phyloP scores from a whole-genome alignment of 2,888 invertebrate genomes.

The Podotricha telesiphe region DNA sequence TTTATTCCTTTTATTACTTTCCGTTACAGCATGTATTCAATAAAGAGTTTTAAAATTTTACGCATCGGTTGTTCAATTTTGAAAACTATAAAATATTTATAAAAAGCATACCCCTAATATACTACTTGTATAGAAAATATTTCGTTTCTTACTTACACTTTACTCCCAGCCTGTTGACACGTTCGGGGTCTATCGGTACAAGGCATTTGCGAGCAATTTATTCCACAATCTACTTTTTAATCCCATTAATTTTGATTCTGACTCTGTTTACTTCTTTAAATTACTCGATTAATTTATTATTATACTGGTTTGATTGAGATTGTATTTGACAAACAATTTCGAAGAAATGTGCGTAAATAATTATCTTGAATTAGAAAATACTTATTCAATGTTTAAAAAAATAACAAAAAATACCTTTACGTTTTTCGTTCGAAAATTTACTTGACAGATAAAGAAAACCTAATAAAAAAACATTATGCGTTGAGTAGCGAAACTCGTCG shows the following conservation, averaged over 20 bases:
- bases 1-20: too few relatives aligned
- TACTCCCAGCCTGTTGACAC: slow-evolving; percentile 56
- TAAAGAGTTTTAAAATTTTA: too few relatives aligned
- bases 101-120: not conserved
- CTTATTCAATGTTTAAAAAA: not conserved
- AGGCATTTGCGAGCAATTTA: slow-evolving; percentile 63
- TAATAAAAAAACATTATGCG: not conserved
- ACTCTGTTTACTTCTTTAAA: slow-evolving; percentile 43
- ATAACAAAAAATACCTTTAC: not conserved
- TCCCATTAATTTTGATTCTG: slow-evolving; percentile 55
- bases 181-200: slow-evolving; percentile 54
- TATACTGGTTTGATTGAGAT: slow-evolving; percentile 37
- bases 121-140: not conserved
- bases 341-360: slow-evolving; percentile 1
- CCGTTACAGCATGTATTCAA: too few relatives aligned
- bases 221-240: slow-evolving; percentile 68
- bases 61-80: too few relatives aligned
- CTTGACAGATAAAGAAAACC: not conserved
- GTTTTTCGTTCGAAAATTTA: not conserved
- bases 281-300: slow-evolving; percentile 46
- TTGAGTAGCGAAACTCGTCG: not conserved
- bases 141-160: slow-evolving; percentile 29
- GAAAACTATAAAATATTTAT: too few relatives aligned
- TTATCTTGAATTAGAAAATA: not conserved
- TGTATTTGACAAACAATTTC: slow-evolving; percentile 4